phyloP scores from a whole-genome alignment of 2,113 vertebrate species.

The Eleginops maclovinus region DNA sequence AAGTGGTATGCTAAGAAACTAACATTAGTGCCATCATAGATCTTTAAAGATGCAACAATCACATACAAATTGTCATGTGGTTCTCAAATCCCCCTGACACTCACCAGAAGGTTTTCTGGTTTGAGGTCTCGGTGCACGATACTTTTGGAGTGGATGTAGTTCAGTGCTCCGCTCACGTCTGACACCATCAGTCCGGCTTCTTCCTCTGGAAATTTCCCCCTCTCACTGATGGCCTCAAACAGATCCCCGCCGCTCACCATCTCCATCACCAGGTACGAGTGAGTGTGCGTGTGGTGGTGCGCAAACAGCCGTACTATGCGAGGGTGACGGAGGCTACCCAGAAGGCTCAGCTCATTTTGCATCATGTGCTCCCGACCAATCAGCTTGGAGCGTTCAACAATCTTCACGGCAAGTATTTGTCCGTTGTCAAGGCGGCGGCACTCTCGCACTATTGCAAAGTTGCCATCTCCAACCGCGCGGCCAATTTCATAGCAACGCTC shows the following conservation, averaged over 20 bases:
- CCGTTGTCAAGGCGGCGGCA: slow-evolving; percentile 83
- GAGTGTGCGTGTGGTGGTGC: slow-evolving; percentile 89
- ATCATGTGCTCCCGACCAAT: slow-evolving; percentile 95
- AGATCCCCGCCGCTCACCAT: slow-evolving; percentile 94
- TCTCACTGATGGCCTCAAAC: slow-evolving; percentile 94
- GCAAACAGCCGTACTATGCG: slow-evolving; percentile 92
- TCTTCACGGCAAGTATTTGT: slow-evolving; percentile 91
- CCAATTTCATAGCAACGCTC: slow-evolving; percentile 90
- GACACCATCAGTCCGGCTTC: slow-evolving; percentile 91
- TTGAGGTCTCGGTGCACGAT: slow-evolving; percentile 97
- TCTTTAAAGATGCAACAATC: neutral
- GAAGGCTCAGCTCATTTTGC: slow-evolving; percentile 93
- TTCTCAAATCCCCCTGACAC: slow-evolving; percentile 41
- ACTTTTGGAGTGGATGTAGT: slow-evolving; percentile 92
- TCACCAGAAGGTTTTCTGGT: slow-evolving; percentile 97
- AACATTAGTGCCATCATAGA: too few species aligned
- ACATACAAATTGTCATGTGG: neutral
- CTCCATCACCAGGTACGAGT: slow-evolving; percentile 95
- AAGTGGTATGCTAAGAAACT: too few species aligned
- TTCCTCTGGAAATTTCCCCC: slow-evolving; percentile 89
- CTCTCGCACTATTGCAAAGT: slow-evolving; percentile 94
- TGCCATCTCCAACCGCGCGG: slow-evolving; percentile 92
- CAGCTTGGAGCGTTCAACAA: slow-evolving; percentile 92
- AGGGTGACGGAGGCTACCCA: slow-evolving; percentile 91
- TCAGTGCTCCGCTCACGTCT: slow-evolving; percentile 91